phyloP scores from a whole-genome alignment of 2,113 vertebrate species.

The Antechinus stuartii region DNA sequence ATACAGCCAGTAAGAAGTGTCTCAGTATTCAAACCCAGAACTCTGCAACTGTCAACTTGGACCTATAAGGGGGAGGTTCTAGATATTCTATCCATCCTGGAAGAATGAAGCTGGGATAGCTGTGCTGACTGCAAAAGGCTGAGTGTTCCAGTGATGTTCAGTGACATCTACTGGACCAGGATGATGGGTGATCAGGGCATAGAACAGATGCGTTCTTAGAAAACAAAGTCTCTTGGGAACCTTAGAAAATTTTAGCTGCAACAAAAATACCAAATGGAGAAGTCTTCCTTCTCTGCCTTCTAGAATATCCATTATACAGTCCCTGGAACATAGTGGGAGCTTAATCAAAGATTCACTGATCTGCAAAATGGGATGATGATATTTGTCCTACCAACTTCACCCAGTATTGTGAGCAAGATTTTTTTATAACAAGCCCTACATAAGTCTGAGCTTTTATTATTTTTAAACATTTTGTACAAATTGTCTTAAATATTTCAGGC shows the following conservation, averaged over 20 bases:
- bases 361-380: neutral
- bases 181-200: too few species aligned
- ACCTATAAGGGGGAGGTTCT: neutral
- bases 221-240: neutral
- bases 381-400: neutral
- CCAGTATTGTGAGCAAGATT: neutral
- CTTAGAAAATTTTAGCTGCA: neutral
- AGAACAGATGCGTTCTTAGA: too few species aligned
- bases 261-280: neutral
- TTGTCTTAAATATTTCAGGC: constrained; percentile 47
- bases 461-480: constrained; percentile 33
- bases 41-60: neutral
- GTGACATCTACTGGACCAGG: neutral
- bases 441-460: neutral
- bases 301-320: neutral
- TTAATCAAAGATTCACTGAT: neutral
- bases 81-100: neutral
- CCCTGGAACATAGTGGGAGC: neutral
- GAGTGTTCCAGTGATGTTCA: neutral
- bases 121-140: neutral
- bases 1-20: neutral
- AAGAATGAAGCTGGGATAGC: too few species aligned
- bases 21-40: neutral
- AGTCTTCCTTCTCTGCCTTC: neutral
- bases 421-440: neutral